These are phyloP conservation scores for Cepaea nemoralis DNA, from an alignment of 1,140 invertebrate genomes.

Conservation along the genomic window DNA sequence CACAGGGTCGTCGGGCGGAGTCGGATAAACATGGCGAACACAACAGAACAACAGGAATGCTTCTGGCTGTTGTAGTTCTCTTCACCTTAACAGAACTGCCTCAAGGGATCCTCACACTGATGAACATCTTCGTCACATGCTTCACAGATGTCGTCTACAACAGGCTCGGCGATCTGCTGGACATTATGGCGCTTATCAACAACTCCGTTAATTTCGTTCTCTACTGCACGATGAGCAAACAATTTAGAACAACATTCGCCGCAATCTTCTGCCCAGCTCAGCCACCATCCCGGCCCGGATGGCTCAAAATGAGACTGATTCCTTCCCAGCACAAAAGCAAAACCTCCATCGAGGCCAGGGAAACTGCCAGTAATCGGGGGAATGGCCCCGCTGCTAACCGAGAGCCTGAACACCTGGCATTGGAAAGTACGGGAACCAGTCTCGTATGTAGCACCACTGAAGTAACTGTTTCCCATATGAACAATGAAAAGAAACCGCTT, in stretches of 20 bases:
- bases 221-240: constrained; percentile 93
- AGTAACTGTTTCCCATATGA: neutral
- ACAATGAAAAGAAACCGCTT: neutral
- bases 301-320: constrained; percentile 55
- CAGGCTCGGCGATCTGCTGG: constrained; percentile 87
- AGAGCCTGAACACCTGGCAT: neutral
- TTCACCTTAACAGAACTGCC: constrained; percentile 91
- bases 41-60: constrained; percentile 90
- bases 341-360: neutral
- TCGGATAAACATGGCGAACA: constrained; percentile 73
- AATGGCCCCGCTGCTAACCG: neutral
- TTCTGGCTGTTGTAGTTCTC: constrained; percentile 86
- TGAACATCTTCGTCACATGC: constrained; percentile 53
- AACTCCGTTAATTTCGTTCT: constrained; percentile 93
- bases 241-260: constrained; percentile 88
- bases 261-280: constrained; percentile 63
- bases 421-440: neutral
- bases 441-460: neutral
- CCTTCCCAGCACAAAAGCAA: neutral
- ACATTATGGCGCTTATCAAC: constrained; percentile 90
- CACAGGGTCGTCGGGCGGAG: constrained; percentile 64
- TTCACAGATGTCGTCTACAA: constrained; percentile 70
- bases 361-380: neutral
- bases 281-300: constrained; percentile 53
- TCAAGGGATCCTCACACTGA: constrained; percentile 71